phyloP scores from a whole-genome alignment of 2,797 vertebrate genomes.

The Liasis olivaceus region DNA sequence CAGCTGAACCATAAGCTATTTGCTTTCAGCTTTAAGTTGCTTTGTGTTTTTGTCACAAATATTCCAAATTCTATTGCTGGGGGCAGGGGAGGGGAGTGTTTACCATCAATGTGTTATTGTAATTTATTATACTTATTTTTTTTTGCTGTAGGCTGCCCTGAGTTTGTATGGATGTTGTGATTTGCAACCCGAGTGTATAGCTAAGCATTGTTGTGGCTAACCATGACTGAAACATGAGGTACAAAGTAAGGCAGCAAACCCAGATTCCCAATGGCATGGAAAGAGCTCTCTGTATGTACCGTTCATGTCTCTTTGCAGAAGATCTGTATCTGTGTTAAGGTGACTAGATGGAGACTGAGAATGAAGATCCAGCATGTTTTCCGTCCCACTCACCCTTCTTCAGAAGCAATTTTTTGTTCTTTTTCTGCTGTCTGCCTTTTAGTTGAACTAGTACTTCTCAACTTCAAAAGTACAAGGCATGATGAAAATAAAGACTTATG shows the following conservation, averaged over 20 bases:
- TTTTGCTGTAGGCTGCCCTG: background rate
- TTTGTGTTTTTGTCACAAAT: background rate
- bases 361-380: background rate
- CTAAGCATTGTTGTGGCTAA: background rate
- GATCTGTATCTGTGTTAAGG: background rate
- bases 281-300: background rate
- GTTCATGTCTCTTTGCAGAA: background rate
- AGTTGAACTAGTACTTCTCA: background rate
- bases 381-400: too few species aligned
- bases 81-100: background rate
- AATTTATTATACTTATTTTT: background rate
- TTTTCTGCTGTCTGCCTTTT: background rate
- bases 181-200: background rate
- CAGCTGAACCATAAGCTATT: background rate
- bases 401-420: background rate
- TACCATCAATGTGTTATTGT: background rate
- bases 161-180: background rate
- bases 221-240: background rate
- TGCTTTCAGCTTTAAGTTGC: background rate
- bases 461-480: background rate
- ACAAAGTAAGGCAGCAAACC: background rate
- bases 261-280: background rate
- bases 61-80: background rate
- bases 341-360: background rate
- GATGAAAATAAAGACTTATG: background rate